Evolutionary conservation across 2,888 invertebrate genomes (phyloP).

Genomic region (Athalia circularis): DNA sequence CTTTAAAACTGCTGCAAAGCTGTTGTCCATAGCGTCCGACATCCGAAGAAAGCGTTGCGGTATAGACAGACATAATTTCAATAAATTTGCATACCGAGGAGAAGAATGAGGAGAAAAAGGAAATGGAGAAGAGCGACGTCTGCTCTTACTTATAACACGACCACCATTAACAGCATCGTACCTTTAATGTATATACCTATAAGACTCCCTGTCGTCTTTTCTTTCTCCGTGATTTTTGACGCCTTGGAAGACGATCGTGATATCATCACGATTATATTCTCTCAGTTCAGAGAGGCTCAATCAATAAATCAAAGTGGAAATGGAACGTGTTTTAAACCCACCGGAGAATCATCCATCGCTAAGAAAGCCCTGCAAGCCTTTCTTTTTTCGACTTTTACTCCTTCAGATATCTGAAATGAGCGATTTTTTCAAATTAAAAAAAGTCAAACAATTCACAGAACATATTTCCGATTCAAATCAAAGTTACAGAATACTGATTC

Average conservation of each 20-base stretch:
- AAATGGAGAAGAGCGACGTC: not conserved
- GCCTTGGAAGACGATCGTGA: not conserved
- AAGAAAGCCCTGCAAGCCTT: too few species aligned
- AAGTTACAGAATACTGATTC: too few species aligned
- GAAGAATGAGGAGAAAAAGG: not conserved
- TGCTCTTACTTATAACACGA: constrained; percentile 12
- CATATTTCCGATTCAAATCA: too few species aligned
- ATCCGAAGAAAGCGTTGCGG: constrained; percentile 58
- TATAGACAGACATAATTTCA: constrained; percentile 66
- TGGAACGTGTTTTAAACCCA: not conserved
- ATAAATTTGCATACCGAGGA: constrained; percentile 67
- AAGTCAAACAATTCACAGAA: too few species aligned
- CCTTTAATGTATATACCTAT: too few species aligned
- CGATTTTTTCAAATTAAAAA: too few species aligned
- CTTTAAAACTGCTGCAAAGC: constrained; percentile 5
- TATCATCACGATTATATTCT: not conserved
- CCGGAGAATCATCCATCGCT: not conserved
- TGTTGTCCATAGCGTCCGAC: constrained; percentile 22
- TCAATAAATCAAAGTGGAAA: too few species aligned
- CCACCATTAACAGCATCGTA: not conserved
- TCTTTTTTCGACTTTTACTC: too few species aligned
- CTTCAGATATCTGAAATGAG: too few species aligned
- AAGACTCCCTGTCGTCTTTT: not conserved
- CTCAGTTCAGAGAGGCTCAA: too few species aligned
- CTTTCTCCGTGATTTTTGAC: constrained; percentile 22